Base-by-base conservation (phyloP, 2,888 invertebrate genomes). In the Pandemis heparana region DNA sequence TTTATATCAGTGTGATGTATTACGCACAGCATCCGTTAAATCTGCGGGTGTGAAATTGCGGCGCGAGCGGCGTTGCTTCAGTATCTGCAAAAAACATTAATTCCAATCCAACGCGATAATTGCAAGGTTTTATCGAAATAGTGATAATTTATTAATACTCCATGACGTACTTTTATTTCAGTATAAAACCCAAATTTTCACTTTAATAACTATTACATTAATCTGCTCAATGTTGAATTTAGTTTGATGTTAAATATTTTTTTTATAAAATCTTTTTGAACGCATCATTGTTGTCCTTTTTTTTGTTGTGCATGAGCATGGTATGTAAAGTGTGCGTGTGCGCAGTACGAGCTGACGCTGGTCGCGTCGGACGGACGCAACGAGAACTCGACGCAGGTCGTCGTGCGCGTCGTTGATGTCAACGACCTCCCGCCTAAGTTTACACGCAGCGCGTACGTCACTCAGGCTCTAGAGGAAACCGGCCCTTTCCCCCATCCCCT, bases 371-470 rank as follows among this genome's bases (percentile, higher is more conserved):
- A 98, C 94, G 97, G 98, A 88, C 96, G 97, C 91, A 97, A 97
- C 95, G 98, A 98, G 94, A 97, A 97, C 95, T 96, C 96, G 83
- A 98, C 98, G 81, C 96, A 96, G 76, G 97, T 98, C 80, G 96
- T 97, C 83, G 96, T 98, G 83, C 96, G 96, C 87, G 96, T 98
- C 81, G 96, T 97, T 82, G 98, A 98, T 92, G 97, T 97, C 86
- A 98, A 98, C 95, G 98, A 98, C 93, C 95, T 98, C 84, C 97
- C 98, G 70, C 98, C 98, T 43, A 96, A 95, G 81, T 97, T 97
- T 92, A 95, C 96, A 78, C 95, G 96, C 86, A 95, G 96, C 79
- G 90, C 96, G 73, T 98, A 97, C 95, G 91, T 96, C 85, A 96
- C 96, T 66, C 95, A 96, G 78, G 96, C 97, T 81, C 95, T 96